Evolutionary conservation across 35 echinoderm and acorn worm genomes (phyloP).

Genomic region (Acanthaster planci): DNA sequence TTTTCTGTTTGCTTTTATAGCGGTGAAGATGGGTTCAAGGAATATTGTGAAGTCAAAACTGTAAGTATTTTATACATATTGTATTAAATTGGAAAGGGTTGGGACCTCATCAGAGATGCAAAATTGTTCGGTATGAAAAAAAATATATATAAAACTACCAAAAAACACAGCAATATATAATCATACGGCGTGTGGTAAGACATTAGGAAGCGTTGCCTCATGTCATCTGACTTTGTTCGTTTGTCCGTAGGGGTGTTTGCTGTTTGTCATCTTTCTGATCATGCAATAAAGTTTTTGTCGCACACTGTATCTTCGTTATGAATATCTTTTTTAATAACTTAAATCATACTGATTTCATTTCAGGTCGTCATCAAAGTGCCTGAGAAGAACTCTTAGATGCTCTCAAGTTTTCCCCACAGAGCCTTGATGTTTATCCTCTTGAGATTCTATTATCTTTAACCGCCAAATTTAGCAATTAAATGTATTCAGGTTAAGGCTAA

Average conservation of each 20-base stretch:
- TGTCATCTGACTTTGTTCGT: not conserved
- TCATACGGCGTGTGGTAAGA: not conserved
- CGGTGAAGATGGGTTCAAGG: conserved; percentile 73
- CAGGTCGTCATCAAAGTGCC: conserved; percentile 76
- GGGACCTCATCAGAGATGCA: not conserved
- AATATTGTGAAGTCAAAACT: conserved; percentile 82
- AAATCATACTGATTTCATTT: not conserved
- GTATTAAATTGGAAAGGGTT: not conserved
- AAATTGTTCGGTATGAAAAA: not conserved
- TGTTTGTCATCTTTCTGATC: not conserved
- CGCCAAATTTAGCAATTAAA: too few relatives aligned
- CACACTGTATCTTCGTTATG: not conserved
- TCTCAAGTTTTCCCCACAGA: too few relatives aligned
- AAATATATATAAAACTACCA: not conserved
- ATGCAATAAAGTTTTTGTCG: not conserved
- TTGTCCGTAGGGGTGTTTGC: not conserved
- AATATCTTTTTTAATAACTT: not conserved
- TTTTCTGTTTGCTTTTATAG: not conserved
- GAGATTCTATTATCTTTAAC: too few relatives aligned
- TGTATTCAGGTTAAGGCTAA: too few relatives aligned
- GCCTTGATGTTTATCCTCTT: too few relatives aligned
- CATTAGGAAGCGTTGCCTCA: not conserved
- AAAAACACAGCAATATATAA: not conserved
- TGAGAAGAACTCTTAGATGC: conserved; percentile 60
- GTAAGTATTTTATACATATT: conserved; percentile 35